Conservation (phyloP, 2,888 invertebrate genomes). For the Cataglyphis albicans region DNA sequence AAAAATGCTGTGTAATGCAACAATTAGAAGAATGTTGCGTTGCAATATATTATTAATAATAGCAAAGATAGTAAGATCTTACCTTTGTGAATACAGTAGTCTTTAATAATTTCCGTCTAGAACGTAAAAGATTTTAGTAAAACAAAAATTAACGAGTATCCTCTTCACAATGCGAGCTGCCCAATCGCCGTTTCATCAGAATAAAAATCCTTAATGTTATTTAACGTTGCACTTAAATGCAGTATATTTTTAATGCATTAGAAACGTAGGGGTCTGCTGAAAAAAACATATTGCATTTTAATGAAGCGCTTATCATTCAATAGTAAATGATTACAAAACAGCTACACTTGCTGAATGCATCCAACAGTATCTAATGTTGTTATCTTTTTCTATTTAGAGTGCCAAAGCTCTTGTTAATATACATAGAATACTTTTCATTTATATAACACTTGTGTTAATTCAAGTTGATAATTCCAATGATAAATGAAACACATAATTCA, state of each 20-base stretch:
- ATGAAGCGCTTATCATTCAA: no score
- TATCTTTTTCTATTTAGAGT: background rate
- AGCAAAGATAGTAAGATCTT: background rate
- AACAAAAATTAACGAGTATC: background rate
- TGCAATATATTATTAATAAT: background rate
- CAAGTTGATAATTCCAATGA: background rate
- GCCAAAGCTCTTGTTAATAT: background rate
- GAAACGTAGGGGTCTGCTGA: no score
- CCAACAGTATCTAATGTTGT: no score
- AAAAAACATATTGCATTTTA: no score
- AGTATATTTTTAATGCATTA: no score
- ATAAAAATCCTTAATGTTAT: no score
- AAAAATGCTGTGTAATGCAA: background rate
- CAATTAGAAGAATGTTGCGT: background rate
- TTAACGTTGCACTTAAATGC: no score
- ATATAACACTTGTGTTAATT: background rate
- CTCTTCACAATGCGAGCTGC: background rate
- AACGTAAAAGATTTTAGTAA: background rate
- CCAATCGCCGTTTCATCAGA: background rate
- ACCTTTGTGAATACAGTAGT: background rate
- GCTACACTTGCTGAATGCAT: no score
- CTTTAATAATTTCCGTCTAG: background rate
- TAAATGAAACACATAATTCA: background rate
- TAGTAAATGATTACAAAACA: no score
- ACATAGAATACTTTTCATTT: background rate